Conservation (phyloP, 2,797 vertebrate genomes). For the Potorous gilbertii region DNA sequence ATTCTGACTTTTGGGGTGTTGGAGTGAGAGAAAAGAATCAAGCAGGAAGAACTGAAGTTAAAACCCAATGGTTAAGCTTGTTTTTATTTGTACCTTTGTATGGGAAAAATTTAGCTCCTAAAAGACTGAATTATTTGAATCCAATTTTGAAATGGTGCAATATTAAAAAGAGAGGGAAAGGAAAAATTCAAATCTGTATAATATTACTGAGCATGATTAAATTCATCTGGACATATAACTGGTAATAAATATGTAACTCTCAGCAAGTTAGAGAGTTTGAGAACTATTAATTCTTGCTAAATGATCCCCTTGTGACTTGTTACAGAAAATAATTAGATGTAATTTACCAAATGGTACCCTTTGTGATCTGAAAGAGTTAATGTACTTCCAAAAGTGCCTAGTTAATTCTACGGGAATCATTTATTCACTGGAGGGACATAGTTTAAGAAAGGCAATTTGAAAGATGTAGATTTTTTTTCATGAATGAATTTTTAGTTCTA, state of each 20-base stretch:
- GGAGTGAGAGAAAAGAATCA: not conserved
- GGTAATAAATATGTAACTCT: conserved; percentile 2
- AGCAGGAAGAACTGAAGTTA: not conserved
- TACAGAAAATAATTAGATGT: not conserved
- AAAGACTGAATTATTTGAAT: conserved; percentile 30
- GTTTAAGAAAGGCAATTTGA: conserved; percentile 40
- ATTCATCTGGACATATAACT: conserved; percentile 29
- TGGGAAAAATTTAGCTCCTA: not conserved
- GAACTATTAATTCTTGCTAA: conserved; percentile 45
- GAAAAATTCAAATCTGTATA: conserved; percentile 10
- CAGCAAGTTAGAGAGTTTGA: conserved; percentile 38
- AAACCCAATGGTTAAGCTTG: not conserved
- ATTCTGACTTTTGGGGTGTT: not conserved
- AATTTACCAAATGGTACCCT: conserved; percentile 32
- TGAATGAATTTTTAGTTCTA: conserved; percentile 38
- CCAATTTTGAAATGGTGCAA: not conserved
- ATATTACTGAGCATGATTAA: conserved; percentile 1
- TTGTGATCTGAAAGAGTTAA: conserved; percentile 25
- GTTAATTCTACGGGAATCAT: conserved; percentile 23
- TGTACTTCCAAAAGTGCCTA: not conserved
- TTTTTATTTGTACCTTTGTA: not conserved
- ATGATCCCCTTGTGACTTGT: not conserved
- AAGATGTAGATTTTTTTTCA: not conserved
- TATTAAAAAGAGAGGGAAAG: conserved; percentile 23
- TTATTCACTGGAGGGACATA: conserved; percentile 4